Evolutionary conservation across 1,140 invertebrate genomes (phyloP).

Genomic region (Diachasmimorpha longicaudata): DNA sequence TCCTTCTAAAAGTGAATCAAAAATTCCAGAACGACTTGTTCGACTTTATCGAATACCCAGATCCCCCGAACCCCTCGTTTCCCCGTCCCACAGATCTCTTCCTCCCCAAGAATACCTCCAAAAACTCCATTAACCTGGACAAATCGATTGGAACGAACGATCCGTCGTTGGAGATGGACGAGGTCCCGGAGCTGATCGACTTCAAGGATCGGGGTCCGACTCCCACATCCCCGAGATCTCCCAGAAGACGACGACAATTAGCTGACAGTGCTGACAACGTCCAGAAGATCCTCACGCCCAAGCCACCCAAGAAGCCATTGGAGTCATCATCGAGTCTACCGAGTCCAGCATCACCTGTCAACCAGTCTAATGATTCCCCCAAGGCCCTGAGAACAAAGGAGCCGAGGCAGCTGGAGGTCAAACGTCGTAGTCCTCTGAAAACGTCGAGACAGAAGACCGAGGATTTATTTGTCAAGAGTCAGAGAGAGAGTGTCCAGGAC

Average conservation of each 20-base stretch:
- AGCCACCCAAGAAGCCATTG: not conserved
- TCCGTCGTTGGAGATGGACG: slow-evolving; percentile 1
- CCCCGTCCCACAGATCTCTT: slow-evolving; percentile 49
- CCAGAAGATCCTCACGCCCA: not conserved
- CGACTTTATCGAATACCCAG: slow-evolving; percentile 37
- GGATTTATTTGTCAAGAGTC: not conserved
- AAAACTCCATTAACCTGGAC: not conserved
- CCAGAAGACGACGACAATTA: not conserved
- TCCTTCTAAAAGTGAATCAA: slow-evolving; percentile 32
- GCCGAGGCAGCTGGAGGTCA: not conserved
- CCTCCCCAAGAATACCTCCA: slow-evolving; percentile 26
- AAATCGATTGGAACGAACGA: not conserved
- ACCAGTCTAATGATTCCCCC: not conserved
- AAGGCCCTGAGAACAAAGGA: not conserved
- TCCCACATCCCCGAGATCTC: not conserved
- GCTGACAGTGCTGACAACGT: not conserved
- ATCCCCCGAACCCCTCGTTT: slow-evolving; percentile 25
- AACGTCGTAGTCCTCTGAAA: not conserved
- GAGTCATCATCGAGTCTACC: not conserved
- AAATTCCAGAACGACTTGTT: slow-evolving; percentile 40
- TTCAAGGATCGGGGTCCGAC: not conserved
- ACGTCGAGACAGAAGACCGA: not conserved
- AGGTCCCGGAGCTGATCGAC: slow-evolving; percentile 1
- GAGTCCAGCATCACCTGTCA: not conserved
- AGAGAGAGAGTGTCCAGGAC: not conserved